A percentile compares a stretch with the other conserved stretches of the same genome.
These are phyloP conservation scores for Agrilus mali DNA, from an alignment of 2,888 invertebrate species.

Conservation along the genomic window DNA sequence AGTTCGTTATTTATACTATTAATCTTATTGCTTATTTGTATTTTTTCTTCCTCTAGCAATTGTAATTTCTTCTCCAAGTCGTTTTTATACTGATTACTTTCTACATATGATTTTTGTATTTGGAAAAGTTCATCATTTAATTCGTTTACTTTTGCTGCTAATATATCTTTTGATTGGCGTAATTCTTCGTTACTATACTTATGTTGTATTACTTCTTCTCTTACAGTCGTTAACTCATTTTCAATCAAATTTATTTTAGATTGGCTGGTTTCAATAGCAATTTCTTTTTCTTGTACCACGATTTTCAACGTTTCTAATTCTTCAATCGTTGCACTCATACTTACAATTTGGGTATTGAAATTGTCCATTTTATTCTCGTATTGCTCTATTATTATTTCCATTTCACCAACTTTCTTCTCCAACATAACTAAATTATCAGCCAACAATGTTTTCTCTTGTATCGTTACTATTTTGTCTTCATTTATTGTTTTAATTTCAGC, in stretches of 20 bases:
- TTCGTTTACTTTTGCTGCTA: too few relatives aligned
- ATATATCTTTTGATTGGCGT: too few relatives aligned
- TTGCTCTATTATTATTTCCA: conserved; percentile 6
- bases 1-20: too few relatives aligned
- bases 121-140: too few relatives aligned
- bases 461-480: conserved; percentile 5
- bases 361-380: conserved; percentile 9
- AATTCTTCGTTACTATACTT: too few relatives aligned
- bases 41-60: too few relatives aligned
- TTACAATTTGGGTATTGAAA: conserved; percentile 6
- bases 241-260: too few relatives aligned
- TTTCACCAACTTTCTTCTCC: conserved; percentile 5
- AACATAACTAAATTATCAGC: conserved; percentile 6
- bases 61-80: too few relatives aligned
- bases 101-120: too few relatives aligned
- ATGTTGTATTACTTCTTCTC: conserved; percentile 3
- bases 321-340: conserved; percentile 8
- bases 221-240: not conserved
- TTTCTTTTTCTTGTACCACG: not conserved
- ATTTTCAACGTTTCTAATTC: conserved; percentile 8
- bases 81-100: too few relatives aligned
- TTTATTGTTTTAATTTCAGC: conserved; percentile 6
- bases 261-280: not conserved
- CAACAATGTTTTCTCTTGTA: conserved; percentile 7
- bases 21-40: too few relatives aligned